A percentile compares a stretch with the other conserved stretches of the same genome.
These are phyloP conservation scores for Cryptocephalus moraei DNA, from an alignment of 2,888 invertebrate species.

Conservation along the genomic window DNA sequence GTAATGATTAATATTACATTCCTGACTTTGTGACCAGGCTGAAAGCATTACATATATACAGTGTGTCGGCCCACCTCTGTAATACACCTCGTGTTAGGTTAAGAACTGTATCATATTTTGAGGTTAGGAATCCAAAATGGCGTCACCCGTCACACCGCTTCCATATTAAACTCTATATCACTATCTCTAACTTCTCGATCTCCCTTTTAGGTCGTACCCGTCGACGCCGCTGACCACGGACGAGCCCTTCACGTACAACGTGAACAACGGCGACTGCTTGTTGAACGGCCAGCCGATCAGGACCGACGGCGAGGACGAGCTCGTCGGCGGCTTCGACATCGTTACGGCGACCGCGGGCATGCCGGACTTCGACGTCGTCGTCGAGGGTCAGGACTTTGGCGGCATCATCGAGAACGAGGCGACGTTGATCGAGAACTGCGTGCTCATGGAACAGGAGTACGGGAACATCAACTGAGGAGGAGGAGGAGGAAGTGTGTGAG, in stretches of 20 bases:
- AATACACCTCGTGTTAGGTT: no score
- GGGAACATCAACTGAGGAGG: slow-evolving; percentile 18
- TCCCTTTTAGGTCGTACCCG: slow-evolving; percentile 70
- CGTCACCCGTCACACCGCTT: no score
- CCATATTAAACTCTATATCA: no score
- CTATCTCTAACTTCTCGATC: no score
- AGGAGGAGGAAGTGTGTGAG: background rate
- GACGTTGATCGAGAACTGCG: slow-evolving; percentile 18
- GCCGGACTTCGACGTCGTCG: slow-evolving; percentile 14
- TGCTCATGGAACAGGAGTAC: slow-evolving; percentile 24
- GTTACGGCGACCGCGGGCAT: slow-evolving; percentile 5
- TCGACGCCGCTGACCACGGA: slow-evolving; percentile 53
- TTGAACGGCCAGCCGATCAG: slow-evolving; percentile 36
- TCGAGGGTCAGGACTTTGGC: slow-evolving; percentile 9
- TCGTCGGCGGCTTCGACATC: background rate
- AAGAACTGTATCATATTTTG: no score
- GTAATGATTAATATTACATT: no score
- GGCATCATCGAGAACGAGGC: slow-evolving; percentile 20
- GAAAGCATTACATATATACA: no score
- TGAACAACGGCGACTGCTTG: slow-evolving; percentile 33
- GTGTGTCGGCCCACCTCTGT: no score
- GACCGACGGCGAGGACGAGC: slow-evolving; percentile 11
- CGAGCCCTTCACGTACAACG: slow-evolving; percentile 30
- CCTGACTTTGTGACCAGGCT: no score
- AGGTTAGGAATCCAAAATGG: no score